These are phyloP conservation scores for Baccha elongata DNA, from an alignment of 2,888 invertebrate genomes.

Conservation along the genomic window DNA sequence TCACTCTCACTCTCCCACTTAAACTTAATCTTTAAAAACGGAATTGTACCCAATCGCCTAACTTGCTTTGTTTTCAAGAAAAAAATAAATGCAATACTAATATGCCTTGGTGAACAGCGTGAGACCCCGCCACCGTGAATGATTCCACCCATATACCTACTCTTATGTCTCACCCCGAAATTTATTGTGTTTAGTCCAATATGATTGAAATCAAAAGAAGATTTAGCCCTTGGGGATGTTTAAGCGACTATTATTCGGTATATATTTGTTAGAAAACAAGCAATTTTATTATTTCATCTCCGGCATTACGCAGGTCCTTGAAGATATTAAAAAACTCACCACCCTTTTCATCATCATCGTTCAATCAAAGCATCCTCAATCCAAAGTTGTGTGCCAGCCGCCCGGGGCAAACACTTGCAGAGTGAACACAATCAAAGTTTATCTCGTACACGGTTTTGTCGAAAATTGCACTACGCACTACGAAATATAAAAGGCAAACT, in stretches of 20 bases:
- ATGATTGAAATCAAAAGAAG: conserved; percentile 63
- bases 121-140: conserved; percentile 34
- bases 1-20: no score
- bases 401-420: conserved; percentile 42
- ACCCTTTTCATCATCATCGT: conserved; percentile 59
- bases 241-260: conserved; percentile 58
- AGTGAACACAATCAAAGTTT: conserved; percentile 53
- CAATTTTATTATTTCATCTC: conserved; percentile 67
- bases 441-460: conserved; percentile 31
- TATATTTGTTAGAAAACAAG: conserved; percentile 68
- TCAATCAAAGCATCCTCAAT: conserved; percentile 56
- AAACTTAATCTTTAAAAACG: no score
- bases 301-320: conserved; percentile 71
- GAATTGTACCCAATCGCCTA: no score
- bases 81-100: conserved; percentile 5
- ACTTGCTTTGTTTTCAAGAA: not conserved
- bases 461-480: conserved; percentile 45
- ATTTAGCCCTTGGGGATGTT: conserved; percentile 67
- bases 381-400: conserved; percentile 50
- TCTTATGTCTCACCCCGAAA: conserved; percentile 44
- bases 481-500: conserved; percentile 43
- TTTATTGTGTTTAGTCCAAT: conserved; percentile 11
- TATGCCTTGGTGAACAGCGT: conserved; percentile 66
- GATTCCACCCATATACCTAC: conserved; percentile 27
- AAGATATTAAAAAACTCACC: conserved; percentile 71